Conservation (phyloP, 2,797 vertebrate species). For the Channallabes apus region DNA sequence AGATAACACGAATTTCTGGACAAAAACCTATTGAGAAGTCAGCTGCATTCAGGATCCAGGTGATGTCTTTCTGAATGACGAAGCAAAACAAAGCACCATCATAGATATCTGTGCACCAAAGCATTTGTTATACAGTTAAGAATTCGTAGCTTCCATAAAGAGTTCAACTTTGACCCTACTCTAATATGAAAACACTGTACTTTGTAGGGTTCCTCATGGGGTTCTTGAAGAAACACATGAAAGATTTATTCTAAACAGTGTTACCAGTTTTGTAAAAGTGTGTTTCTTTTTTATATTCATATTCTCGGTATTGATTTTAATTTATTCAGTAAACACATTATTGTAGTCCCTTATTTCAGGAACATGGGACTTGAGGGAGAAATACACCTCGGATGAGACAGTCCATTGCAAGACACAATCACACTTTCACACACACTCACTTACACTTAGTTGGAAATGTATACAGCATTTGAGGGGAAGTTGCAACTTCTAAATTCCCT, state of each 20-base stretch:
- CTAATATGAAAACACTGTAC: neutral
- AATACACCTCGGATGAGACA: neutral
- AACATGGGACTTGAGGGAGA: neutral
- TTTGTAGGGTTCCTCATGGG: neutral
- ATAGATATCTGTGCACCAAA: neutral
- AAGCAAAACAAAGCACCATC: neutral
- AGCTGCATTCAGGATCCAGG: neutral
- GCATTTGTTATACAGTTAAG: too few species aligned
- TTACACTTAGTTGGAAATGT: neutral
- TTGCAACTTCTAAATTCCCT: neutral
- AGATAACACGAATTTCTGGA: neutral
- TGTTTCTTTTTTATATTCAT: neutral
- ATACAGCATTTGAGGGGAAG: neutral
- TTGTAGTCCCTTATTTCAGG: neutral
- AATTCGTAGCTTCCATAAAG: neutral
- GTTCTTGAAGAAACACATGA: neutral
- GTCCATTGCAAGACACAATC: neutral
- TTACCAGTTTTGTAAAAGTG: neutral
- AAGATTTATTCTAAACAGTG: neutral
- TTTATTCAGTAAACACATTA: neutral
- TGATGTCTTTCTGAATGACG: neutral
- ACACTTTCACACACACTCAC: neutral
- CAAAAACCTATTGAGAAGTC: slow-evolving; percentile 2
- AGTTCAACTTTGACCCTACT: neutral
- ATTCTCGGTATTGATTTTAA: neutral